These are phyloP conservation scores for Harpalus rufipes DNA, from an alignment of 2,888 invertebrate genomes.

Conservation along the genomic window DNA sequence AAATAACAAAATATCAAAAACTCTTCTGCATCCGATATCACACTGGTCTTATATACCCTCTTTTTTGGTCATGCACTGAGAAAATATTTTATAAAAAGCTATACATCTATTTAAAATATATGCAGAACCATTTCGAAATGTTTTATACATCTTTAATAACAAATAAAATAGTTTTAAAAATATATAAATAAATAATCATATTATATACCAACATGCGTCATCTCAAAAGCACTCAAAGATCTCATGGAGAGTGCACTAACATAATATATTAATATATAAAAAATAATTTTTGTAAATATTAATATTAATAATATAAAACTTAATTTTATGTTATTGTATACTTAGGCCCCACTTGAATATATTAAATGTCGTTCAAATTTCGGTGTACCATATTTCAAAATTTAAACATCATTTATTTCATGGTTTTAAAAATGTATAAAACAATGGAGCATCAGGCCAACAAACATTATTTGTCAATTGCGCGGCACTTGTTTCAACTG, in stretches of 20 bases:
- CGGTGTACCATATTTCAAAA: slow-evolving; percentile 24
- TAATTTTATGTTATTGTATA: neutral
- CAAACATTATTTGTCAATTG: slow-evolving; percentile 49
- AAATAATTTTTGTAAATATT: slow-evolving; percentile 1
- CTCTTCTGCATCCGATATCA: slow-evolving; percentile 33
- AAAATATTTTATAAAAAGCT: slow-evolving; percentile 65
- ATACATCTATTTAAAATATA: slow-evolving; percentile 62
- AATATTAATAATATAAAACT: slow-evolving; percentile 1
- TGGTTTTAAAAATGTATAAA: slow-evolving; percentile 3
- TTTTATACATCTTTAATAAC: slow-evolving; percentile 34
- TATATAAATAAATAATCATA: neutral
- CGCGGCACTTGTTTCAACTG: slow-evolving; percentile 49
- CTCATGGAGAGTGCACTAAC: neutral
- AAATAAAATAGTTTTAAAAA: slow-evolving; percentile 27
- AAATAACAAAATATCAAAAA: slow-evolving; percentile 31
- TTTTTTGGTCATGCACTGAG: slow-evolving; percentile 61
- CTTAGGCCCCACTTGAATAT: neutral
- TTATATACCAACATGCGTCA: too few species aligned
- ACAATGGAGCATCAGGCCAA: slow-evolving; percentile 53
- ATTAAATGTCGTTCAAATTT: slow-evolving; percentile 8
- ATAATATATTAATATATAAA: neutral
- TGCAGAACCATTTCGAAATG: slow-evolving; percentile 43
- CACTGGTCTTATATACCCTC: slow-evolving; percentile 34
- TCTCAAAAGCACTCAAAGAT: neutral
- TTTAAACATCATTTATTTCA: slow-evolving; percentile 9